Base-by-base conservation (phyloP, 2,888 invertebrate species). In the Idaea aversata region DNA sequence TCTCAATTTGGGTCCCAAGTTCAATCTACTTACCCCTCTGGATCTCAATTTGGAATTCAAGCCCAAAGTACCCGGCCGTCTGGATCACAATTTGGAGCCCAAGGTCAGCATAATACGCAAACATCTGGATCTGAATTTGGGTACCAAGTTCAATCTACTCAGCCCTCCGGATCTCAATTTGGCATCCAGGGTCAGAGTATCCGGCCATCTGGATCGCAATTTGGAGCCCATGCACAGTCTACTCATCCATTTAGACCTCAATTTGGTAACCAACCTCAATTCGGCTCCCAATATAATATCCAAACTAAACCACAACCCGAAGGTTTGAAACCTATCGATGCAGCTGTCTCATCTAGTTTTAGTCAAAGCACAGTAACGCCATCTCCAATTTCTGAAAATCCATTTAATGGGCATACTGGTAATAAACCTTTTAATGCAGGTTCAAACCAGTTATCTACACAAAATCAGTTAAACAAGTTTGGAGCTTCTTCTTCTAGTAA, bases 81-180 rank as follows among this genome's bases (percentile, higher is more conserved):
- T 1, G 71, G 68, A 34, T 65, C 63, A 25, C 71, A 71, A 34
- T 73, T 72, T 47, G 72, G 67, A 15, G 68, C 68, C 62, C 71
- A 71, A 59, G 10, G 13, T 10, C 47, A 47, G 13, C 13, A n/a
- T n/a, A n/a, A 38, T 6, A 38, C 4, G 10, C 38, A 47, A 13
- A 5, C 7, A 47, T 47, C 47, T 47, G 47, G 47, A 25, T 25
- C 47, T 4, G 6, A 47, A 13, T 47, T 47, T 10, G 47, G 47
- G 47, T 47, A 7, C 13, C 47, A 36, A 36, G 36, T 36, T 36
- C 47, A 47, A 47, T 47, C 47, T 47, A 10, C 47, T 10, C 13
- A 13, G 7, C 13, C 47, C 4, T 47, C 47, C 13, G 47, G 47
- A 47, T 13, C 7, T 13, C 7, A 47, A 47, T 47, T 47, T 13